Conservation (phyloP, 2,113 vertebrate genomes). For the Calypte anna region DNA sequence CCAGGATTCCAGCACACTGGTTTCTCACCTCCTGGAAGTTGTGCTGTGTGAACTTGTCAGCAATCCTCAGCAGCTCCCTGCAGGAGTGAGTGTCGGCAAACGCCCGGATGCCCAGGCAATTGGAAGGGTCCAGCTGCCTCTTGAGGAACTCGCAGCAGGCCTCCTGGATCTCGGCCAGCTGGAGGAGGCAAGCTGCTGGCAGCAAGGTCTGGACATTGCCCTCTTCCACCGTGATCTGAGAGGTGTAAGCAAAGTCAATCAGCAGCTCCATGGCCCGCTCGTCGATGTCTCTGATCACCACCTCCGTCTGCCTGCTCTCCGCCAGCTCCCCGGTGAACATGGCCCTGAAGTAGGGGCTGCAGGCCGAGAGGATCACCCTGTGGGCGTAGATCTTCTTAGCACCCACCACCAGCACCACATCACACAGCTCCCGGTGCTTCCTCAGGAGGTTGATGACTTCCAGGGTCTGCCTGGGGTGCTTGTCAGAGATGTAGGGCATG, state of each 20-base stretch:
- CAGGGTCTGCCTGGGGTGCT: slow-evolving; percentile 96
- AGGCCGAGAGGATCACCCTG: slow-evolving; percentile 95
- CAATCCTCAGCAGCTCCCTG: slow-evolving; percentile 93
- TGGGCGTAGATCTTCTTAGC: slow-evolving; percentile 98
- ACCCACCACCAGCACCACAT: slow-evolving; percentile 96
- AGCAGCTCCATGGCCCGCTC: slow-evolving; percentile 98
- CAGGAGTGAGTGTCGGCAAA: slow-evolving; percentile 98
- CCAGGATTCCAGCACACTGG: neutral
- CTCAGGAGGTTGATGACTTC: slow-evolving; percentile 97
- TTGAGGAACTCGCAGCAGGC: slow-evolving; percentile 98
- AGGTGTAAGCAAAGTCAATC: slow-evolving; percentile 98
- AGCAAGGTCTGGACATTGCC: slow-evolving; percentile 96
- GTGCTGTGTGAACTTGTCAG: slow-evolving; percentile 99
- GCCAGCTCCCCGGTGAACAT: slow-evolving; percentile 99
- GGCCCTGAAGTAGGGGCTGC: slow-evolving; percentile 97
- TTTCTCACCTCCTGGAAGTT: slow-evolving; percentile 95
- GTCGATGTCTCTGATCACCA: slow-evolving; percentile 97
- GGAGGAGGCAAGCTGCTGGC: slow-evolving; percentile 95
- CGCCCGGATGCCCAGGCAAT: slow-evolving; percentile 96
- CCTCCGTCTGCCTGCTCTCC: slow-evolving; percentile 95
- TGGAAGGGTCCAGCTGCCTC: slow-evolving; percentile 96
- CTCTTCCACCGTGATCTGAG: slow-evolving; percentile 98
- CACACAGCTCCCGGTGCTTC: slow-evolving; percentile 96
- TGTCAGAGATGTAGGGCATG: slow-evolving; percentile 98
- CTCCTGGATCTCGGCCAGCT: slow-evolving; percentile 98